Evolutionary conservation across 2,888 invertebrate genomes (phyloP), one percentile per base, ranked within the genome.

Genomic region (Lydus trimaculatus): DNA sequence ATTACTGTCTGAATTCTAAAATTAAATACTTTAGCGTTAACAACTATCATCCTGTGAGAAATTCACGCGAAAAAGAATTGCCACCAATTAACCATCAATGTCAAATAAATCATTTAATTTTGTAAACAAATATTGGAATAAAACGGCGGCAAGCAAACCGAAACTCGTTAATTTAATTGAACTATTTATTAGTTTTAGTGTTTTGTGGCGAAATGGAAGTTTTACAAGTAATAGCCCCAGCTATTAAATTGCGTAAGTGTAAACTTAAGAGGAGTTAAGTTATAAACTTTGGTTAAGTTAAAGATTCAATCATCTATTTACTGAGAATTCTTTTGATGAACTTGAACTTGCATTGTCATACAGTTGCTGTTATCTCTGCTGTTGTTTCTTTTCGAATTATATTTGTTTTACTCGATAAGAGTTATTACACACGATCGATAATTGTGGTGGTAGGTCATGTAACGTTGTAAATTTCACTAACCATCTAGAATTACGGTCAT

Each of bases 1-100:
- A 69, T 67, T 65, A 66, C 63, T 64, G 66, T 66, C 69, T 67
- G 39, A 36, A 61, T 28, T 68, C 65, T 63, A 70, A 48, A 73
- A 70, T 73, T 67, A 31, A n/a, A n/a, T n/a, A n/a, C n/a, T n/a
- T n/a, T n/a, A n/a, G n/a, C n/a, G 8, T 33, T 33, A 33, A 33
- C 33, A 33, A 33, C 33, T 33, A 39, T n/a, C 67, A 70, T 71
- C 72, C 72, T 69, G 72, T 63, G 33, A 15, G 15, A 1, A n/a
- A n/a, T n/a, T n/a, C n/a, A n/a, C n/a, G n/a, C n/a, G n/a, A n/a
- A n/a, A n/a, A n/a, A n/a, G n/a, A n/a, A n/a, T n/a, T n/a, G n/a
- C n/a, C n/a, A n/a, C n/a, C n/a, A n/a, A n/a, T n/a, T n/a, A n/a
- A n/a, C 39, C n/a, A 39, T 15, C 39, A 39, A 39, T 39, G 39